These are phyloP conservation scores for Pelusios castaneus DNA, from an alignment of 2,113 vertebrate species.

Conservation along the genomic window DNA sequence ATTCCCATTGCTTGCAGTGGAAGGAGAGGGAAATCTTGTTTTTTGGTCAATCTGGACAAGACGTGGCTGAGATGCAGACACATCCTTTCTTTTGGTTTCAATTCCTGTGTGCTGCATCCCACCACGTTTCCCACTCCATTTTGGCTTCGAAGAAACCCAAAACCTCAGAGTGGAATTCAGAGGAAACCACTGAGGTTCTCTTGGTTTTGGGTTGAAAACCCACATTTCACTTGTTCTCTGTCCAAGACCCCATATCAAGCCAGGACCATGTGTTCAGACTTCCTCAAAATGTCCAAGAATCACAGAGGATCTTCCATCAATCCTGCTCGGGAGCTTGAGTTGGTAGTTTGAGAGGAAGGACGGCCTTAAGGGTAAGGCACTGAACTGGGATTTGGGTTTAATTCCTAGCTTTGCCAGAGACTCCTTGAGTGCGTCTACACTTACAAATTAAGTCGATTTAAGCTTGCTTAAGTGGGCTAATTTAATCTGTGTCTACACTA, in stretches of 20 bases:
- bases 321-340: not conserved
- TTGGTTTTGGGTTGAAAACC: not conserved
- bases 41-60: not conserved
- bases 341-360: not conserved
- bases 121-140: not conserved
- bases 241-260: not conserved
- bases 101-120: not conserved
- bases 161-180: not conserved
- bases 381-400: accelerated
- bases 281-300: not conserved
- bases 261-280: not conserved
- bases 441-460: too few species aligned
- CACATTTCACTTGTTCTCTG: not conserved
- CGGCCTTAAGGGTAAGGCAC: not conserved
- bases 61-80: not conserved
- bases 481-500: too few species aligned
- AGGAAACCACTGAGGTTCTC: not conserved
- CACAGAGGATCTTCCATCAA: not conserved
- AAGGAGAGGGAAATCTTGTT: not conserved
- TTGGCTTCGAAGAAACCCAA: not conserved
- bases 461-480: too few species aligned
- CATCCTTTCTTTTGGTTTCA: not conserved
- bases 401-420: not conserved
- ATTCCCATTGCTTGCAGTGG: not conserved
- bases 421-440: too few species aligned